These are phyloP conservation scores for Leucoraja erinaceus DNA, from an alignment of 2,113 vertebrate species.

Conservation along the genomic window DNA sequence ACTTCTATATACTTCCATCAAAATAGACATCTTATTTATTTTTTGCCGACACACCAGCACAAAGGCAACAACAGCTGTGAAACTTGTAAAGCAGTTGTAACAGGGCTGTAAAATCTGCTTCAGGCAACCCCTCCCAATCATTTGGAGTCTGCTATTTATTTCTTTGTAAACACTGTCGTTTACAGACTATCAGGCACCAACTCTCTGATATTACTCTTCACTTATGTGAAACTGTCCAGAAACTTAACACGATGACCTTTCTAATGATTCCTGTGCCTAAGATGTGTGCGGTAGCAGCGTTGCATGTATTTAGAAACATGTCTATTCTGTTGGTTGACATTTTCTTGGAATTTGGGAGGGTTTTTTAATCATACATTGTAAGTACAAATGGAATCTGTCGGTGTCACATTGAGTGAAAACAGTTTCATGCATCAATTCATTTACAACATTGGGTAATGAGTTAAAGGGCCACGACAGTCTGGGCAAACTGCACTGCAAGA, in stretches of 20 bases:
- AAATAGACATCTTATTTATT: constrained; percentile 13
- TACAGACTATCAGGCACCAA: constrained; percentile 39
- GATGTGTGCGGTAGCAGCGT: constrained; percentile 8
- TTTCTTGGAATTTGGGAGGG: constrained; percentile 30
- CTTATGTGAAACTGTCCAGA: constrained; percentile 7
- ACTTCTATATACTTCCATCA: constrained; percentile 12
- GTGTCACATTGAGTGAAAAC: not conserved
- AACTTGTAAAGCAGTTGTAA: constrained; percentile 19
- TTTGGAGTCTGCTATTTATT: constrained; percentile 36
- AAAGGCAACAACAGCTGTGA: constrained; percentile 11
- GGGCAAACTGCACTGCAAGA: not conserved
- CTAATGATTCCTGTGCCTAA: constrained; percentile 36
- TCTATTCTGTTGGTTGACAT: constrained; percentile 24
- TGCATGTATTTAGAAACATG: constrained; percentile 8
- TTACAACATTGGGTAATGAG: constrained; percentile 11
- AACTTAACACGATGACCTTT: constrained; percentile 23
- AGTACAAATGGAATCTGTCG: constrained; percentile 18
- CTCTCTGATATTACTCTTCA: constrained; percentile 28
- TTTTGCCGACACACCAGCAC: constrained; percentile 2
- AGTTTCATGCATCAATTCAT: not conserved
- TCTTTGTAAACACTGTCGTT: constrained; percentile 37
- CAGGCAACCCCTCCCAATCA: constrained; percentile 30
- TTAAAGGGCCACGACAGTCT: not conserved
- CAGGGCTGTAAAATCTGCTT: constrained; percentile 31
- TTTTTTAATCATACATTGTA: not conserved